Base-by-base conservation (phyloP, 37 sponge, comb jelly and placozoan genomes). In the Chondrosia reniformis region DNA sequence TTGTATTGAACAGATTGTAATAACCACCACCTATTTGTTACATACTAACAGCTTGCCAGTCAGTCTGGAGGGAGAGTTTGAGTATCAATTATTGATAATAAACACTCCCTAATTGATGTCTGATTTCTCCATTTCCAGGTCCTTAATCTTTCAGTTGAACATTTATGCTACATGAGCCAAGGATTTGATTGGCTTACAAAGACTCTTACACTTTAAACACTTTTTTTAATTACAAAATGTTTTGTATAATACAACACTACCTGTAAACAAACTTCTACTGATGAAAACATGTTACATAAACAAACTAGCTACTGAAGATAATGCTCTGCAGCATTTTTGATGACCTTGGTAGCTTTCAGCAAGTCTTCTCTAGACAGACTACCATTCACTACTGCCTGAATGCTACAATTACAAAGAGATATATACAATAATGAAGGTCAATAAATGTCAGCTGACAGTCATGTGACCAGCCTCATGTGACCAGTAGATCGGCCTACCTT, bases 321-420 rank as follows among this genome's bases (percentile, higher is more conserved):
- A n/a, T n/a, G n/a, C n/a, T n/a, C 30, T 8, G 74, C 73, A 39
- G 88, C 89, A 71, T 57, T 46, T 33, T 82, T 85, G 83, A 88
- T 81, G 44, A 88, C 80, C 0, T 45, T 5, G 7, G 83, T 80
- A 54, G 86, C 93, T 44, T 67, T 33, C 33, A n/a, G 42, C 27
- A 92, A 62, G 5, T 92, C 89, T 37, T 88, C 80, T 33, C 80
- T 80, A 0, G 75, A 63, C 78, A 78, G 86, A 4, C 81, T 82
- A 64, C 69, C 22, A 44, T 45, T 69, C 82, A 92, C 83, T 21
- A 85, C 46, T 36, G 88, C 46, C 0, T 90, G 79, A 33, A 92
- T 77, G 56, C 93, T 92, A 37, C 45, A 65, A 52, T 24, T 6
- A 45, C 0, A n/a, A 37, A 42, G 12, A 79, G 1, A 45, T 41